These are phyloP conservation scores for Archaeoteleia sp. DNA, from an alignment of 2,888 invertebrate genomes.

Conservation along the genomic window DNA sequence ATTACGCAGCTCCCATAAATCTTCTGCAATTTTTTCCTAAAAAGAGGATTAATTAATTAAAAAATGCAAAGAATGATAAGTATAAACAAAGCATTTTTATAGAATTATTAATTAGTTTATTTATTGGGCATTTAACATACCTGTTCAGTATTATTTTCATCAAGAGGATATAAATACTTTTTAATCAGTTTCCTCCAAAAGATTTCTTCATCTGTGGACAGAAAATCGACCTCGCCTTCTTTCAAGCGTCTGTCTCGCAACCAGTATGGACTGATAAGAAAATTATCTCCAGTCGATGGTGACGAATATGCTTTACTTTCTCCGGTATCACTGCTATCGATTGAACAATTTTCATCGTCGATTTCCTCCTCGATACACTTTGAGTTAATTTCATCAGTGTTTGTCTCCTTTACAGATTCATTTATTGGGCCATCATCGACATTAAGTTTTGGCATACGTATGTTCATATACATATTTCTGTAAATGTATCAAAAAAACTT, in stretches of 20 bases:
- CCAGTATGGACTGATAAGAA: constrained; percentile 81
- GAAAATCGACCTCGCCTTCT: constrained; percentile 80
- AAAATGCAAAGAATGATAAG: constrained; percentile 4
- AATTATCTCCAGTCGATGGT: constrained; percentile 55
- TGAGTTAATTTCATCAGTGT: constrained; percentile 16
- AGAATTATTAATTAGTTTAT: background rate
- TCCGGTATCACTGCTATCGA: constrained; percentile 15
- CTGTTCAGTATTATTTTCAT: constrained; percentile 78
- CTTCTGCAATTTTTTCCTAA: constrained; percentile 73
- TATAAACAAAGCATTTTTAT: constrained; percentile 11
- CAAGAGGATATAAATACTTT: constrained; percentile 85
- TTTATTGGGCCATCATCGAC: constrained; percentile 15
- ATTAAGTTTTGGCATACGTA: constrained; percentile 6
- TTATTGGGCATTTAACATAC: too few relatives aligned
- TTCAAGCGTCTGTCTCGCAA: constrained; percentile 81
- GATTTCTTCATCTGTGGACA: constrained; percentile 80
- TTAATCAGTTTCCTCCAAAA: constrained; percentile 88
- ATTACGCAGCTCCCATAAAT: constrained; percentile 78
- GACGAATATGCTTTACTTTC: constrained; percentile 27
- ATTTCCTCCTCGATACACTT: constrained; percentile 31
- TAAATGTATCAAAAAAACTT: constrained; percentile 3
- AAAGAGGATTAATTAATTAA: too few relatives aligned
- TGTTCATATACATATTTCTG: constrained; percentile 17
- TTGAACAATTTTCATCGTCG: constrained; percentile 44
- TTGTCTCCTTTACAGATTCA: constrained; percentile 18